These are phyloP conservation scores for Magallana ariakensis DNA, from an alignment of 1,140 invertebrate genomes.

Conservation along the genomic window DNA sequence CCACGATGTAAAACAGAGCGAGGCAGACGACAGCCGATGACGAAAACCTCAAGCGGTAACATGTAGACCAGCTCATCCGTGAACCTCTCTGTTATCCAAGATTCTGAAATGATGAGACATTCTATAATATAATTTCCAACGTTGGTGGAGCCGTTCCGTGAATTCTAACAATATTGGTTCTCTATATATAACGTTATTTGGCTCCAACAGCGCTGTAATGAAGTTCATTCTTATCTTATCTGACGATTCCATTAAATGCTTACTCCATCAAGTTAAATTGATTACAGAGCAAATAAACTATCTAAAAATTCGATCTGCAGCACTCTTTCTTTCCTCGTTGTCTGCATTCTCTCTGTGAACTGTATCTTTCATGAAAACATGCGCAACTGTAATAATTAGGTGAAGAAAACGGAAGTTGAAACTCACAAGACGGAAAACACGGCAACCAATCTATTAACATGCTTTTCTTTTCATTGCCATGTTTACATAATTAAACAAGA, in stretches of 20 bases:
- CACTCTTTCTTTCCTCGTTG: not conserved
- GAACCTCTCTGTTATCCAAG: not conserved
- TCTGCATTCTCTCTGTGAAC: not conserved
- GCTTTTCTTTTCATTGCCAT: not conserved
- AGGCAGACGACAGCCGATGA: constrained; percentile 18
- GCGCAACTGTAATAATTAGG: not conserved
- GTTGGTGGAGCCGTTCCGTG: not conserved
- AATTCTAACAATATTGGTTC: not conserved
- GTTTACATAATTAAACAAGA: no score
- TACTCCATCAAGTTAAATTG: constrained; percentile 1
- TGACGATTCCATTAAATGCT: not conserved
- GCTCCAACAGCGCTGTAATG: not conserved
- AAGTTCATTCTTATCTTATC: not conserved
- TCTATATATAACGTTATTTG: not conserved
- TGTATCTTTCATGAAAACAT: not conserved
- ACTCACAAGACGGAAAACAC: not conserved
- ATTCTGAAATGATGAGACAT: not conserved
- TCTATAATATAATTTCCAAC: not conserved
- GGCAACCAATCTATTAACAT: not conserved
- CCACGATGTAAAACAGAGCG: constrained; percentile 17
- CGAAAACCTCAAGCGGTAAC: not conserved
- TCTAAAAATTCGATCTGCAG: not conserved
- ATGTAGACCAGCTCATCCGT: constrained; percentile 6
- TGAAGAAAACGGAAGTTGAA: not conserved
- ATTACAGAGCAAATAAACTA: not conserved